Conservation (phyloP, 2,888 invertebrate genomes). For the Mythimna vitellina region DNA sequence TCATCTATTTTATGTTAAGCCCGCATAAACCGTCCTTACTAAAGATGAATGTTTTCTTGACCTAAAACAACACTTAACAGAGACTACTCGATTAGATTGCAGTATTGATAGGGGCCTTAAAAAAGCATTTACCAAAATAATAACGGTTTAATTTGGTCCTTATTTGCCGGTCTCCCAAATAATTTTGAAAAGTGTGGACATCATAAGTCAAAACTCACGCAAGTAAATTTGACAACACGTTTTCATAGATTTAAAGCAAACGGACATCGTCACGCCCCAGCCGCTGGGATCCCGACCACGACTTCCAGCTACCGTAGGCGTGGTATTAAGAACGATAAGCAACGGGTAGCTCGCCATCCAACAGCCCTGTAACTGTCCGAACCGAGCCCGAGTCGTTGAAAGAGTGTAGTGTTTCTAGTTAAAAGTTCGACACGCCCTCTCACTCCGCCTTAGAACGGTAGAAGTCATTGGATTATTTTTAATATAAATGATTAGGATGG, state of each 20-base stretch:
- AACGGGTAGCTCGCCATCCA: no score
- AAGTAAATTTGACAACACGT: not conserved
- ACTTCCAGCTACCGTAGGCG: no score
- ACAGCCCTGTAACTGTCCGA: no score
- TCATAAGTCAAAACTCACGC: not conserved
- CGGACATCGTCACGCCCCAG: no score
- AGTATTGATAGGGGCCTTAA: conserved; percentile 2
- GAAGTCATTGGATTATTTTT: no score
- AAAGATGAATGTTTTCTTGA: not conserved
- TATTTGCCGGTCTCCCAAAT: not conserved
- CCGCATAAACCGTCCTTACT: conserved; percentile 2
- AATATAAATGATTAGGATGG: no score
- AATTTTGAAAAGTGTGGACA: not conserved
- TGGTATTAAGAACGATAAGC: no score
- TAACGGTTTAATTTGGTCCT: not conserved
- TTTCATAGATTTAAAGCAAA: not conserved
- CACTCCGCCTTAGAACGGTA: no score
- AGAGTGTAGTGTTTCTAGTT: no score
- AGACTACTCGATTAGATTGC: not conserved
- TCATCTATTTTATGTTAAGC: not conserved
- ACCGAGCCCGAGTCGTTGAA: no score
- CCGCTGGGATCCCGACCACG: no score
- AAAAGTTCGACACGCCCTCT: no score
- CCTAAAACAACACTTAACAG: not conserved
- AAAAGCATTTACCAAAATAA: not conserved